Evolutionary conservation across 1,140 invertebrate species (phyloP).

Genomic region (Zaprionus nigranus): DNA sequence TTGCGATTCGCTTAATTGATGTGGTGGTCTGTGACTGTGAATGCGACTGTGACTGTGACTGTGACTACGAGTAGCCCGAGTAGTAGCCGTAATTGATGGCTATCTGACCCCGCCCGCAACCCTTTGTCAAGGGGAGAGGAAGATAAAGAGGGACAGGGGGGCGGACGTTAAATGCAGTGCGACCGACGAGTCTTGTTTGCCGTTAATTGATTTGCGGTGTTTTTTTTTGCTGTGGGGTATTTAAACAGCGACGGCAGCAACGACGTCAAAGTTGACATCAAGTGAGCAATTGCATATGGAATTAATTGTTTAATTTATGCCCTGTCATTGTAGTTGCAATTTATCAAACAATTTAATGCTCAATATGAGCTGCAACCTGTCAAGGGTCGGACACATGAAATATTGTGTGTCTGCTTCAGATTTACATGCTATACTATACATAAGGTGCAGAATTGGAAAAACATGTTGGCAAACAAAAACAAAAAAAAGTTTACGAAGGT

Average conservation of each 20-base stretch:
- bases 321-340: conserved; percentile 4
- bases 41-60: too few species aligned
- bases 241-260: not conserved
- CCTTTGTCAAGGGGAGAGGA: not conserved
- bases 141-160: not conserved
- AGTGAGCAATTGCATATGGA: not conserved
- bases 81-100: conserved; percentile 17
- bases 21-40: not conserved
- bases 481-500: not conserved
- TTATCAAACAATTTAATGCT: conserved; percentile 23
- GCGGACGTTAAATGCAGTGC: conserved; percentile 3
- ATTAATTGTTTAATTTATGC: conserved; percentile 3
- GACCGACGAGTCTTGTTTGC: conserved; percentile 19
- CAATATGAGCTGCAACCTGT: conserved; percentile 7
- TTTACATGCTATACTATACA: not conserved
- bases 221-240: conserved; percentile 23
- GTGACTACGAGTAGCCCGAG: conserved; percentile 1
- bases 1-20: conserved; percentile 26
- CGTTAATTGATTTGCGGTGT: conserved; percentile 66
- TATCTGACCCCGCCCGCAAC: conserved; percentile 1
- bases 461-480: not conserved
- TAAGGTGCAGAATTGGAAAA: not conserved
- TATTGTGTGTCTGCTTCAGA: not conserved
- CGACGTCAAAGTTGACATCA: not conserved
- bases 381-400: not conserved